These are phyloP conservation scores for Cheilinus undulatus DNA, from an alignment of 2,113 vertebrate genomes.

Conservation along the genomic window DNA sequence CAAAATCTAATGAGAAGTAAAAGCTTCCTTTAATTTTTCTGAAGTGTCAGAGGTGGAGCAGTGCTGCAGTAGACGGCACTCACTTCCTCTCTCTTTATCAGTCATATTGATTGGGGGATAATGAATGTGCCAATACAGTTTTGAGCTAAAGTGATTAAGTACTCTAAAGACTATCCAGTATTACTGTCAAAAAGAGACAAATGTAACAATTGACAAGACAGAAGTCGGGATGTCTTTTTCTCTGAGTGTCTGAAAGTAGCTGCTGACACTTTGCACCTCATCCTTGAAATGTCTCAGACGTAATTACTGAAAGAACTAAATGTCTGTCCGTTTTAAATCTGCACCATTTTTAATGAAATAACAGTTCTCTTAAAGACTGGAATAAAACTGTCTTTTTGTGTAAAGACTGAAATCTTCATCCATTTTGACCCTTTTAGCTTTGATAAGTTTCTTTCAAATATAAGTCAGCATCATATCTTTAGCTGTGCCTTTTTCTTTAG, in stretches of 20 bases:
- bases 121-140: slow-evolving; percentile 30
- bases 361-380: neutral
- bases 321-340: too few species aligned
- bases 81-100: neutral
- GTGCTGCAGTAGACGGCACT: neutral
- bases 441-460: too few species aligned
- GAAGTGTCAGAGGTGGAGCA: neutral
- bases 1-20: neutral
- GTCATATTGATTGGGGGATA: slow-evolving; percentile 28
- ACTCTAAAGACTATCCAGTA: slow-evolving; percentile 14
- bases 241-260: neutral
- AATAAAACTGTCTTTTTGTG: neutral
- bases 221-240: neutral
- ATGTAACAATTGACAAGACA: neutral
- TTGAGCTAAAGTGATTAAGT: slow-evolving; percentile 21
- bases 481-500: neutral
- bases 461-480: neutral
- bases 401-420: too few species aligned
- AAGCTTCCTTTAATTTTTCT: neutral
- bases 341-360: neutral
- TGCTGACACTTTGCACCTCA: neutral
- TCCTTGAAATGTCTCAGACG: neutral
- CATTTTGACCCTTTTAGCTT: too few species aligned
- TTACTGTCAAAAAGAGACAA: neutral
- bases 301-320: too few species aligned